These are phyloP conservation scores for Morus bassanus DNA, from an alignment of 2,797 vertebrate genomes.

Conservation along the genomic window DNA sequence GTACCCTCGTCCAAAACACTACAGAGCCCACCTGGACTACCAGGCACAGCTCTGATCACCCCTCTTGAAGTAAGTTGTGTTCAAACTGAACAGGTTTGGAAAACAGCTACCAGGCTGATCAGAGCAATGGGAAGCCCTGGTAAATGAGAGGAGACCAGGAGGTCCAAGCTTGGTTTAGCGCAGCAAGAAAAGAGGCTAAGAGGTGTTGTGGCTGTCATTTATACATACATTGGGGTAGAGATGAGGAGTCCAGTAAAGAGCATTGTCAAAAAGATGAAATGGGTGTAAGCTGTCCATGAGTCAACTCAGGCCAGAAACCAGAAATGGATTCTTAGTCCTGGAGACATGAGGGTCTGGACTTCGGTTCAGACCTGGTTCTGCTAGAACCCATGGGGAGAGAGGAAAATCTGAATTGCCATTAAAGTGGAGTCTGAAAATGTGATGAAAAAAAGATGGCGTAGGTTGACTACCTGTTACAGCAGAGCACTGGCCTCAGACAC, in stretches of 20 bases:
- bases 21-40: not conserved
- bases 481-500: not conserved
- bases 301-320: not conserved
- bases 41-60: not conserved
- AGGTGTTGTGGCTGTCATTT: not conserved
- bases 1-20: not conserved
- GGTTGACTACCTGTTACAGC: not conserved
- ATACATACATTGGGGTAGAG: fast-evolving
- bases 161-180: not conserved
- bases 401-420: not conserved
- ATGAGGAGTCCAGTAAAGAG: not conserved
- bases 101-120: not conserved
- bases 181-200: not conserved
- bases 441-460: not conserved
- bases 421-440: not conserved
- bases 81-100: not conserved
- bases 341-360: not conserved
- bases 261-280: not conserved
- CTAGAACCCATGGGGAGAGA: not conserved
- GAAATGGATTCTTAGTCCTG: not conserved
- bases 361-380: not conserved
- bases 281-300: not conserved
- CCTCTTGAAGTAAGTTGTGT: not conserved
- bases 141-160: not conserved
- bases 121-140: not conserved